These are phyloP conservation scores for Leptobrachium ailaonicum DNA, from an alignment of 2,113 vertebrate genomes.

Conservation along the genomic window DNA sequence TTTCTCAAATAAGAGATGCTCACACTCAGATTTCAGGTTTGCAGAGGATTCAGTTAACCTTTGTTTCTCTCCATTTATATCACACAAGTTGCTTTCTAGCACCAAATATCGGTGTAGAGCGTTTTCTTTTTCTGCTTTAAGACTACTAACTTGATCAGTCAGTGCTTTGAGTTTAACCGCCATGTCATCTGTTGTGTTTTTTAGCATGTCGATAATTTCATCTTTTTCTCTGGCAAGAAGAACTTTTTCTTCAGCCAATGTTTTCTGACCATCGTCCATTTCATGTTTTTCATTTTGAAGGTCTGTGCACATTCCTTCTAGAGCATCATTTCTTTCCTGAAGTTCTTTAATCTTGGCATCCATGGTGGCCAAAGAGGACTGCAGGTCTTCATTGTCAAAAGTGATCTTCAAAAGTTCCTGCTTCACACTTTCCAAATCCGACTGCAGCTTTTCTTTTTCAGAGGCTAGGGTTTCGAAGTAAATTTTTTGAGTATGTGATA, in stretches of 20 bases:
- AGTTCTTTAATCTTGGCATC: slow-evolving; percentile 67
- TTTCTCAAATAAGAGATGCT: slow-evolving; percentile 65
- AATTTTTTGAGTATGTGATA: slow-evolving; percentile 60
- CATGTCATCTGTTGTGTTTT: slow-evolving; percentile 70
- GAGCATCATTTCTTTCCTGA: slow-evolving; percentile 57
- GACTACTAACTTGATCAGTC: slow-evolving; percentile 64
- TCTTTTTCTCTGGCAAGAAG: slow-evolving; percentile 71
- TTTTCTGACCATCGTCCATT: slow-evolving; percentile 62
- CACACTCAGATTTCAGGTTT: slow-evolving; percentile 68
- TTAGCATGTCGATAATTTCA: slow-evolving; percentile 71
- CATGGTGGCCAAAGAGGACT: slow-evolving; percentile 56
- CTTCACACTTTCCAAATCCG: slow-evolving; percentile 63
- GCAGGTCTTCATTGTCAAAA: slow-evolving; percentile 67
- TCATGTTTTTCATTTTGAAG: slow-evolving; percentile 64
- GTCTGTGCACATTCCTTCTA: slow-evolving; percentile 60
- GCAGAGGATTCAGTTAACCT: slow-evolving; percentile 61
- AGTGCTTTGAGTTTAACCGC: slow-evolving; percentile 65
- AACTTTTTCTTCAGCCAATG: slow-evolving; percentile 72
- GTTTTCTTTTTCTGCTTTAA: slow-evolving; percentile 72
- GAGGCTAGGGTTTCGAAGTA: slow-evolving; percentile 58
- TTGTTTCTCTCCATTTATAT: slow-evolving; percentile 71
- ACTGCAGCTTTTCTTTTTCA: slow-evolving; percentile 65
- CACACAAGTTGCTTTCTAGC: slow-evolving; percentile 64
- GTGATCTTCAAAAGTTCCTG: slow-evolving; percentile 64
- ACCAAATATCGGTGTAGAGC: slow-evolving; percentile 61